These are phyloP conservation scores for Acanthopagrus latus DNA, from an alignment of 2,797 vertebrate species.

Conservation along the genomic window DNA sequence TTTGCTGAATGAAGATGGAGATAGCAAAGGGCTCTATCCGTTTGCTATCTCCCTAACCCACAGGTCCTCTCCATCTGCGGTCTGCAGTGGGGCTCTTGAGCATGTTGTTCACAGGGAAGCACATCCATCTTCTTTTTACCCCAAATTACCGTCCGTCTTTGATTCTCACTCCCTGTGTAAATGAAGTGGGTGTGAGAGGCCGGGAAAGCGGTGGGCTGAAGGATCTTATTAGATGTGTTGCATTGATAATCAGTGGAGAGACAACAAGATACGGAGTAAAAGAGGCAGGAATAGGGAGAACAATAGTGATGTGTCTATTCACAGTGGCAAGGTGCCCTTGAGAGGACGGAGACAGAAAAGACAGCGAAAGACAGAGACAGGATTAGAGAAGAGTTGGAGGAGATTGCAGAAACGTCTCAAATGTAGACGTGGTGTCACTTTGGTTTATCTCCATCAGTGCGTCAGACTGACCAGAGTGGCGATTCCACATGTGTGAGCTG, in stretches of 20 bases:
- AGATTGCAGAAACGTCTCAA: conserved; percentile 65
- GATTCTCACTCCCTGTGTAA: conserved; percentile 70
- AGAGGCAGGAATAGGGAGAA: conserved; percentile 23
- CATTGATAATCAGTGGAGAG: conserved; percentile 76
- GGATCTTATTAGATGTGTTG: conserved; percentile 81
- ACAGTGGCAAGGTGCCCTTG: conserved; percentile 66
- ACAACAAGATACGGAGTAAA: conserved; percentile 47
- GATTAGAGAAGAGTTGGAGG: conserved; percentile 20
- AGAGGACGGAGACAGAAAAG: conserved; percentile 48
- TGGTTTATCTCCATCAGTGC: conserved; percentile 75
- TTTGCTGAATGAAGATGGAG: conserved; percentile 65
- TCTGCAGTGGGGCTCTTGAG: conserved; percentile 59
- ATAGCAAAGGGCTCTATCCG: conserved; percentile 41
- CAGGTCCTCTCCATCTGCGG: conserved; percentile 61
- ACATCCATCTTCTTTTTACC: conserved; percentile 82
- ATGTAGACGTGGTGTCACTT: conserved; percentile 74
- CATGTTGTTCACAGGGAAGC: conserved; percentile 62
- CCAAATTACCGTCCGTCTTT: conserved; percentile 77
- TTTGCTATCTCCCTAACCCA: conserved; percentile 44
- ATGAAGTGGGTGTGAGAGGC: conserved; percentile 72
- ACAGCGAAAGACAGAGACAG: conserved; percentile 33
- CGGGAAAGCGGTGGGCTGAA: conserved; percentile 61
- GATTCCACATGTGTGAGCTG: conserved; percentile 67
- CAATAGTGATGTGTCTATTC: conserved; percentile 58
- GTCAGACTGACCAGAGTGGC: conserved; percentile 62